Percentiles rank a stretch among this genome's conserved stretches.
phyloP scores from a whole-genome alignment of 2,888 invertebrate species.

The Tolmerus cingulatus region DNA sequence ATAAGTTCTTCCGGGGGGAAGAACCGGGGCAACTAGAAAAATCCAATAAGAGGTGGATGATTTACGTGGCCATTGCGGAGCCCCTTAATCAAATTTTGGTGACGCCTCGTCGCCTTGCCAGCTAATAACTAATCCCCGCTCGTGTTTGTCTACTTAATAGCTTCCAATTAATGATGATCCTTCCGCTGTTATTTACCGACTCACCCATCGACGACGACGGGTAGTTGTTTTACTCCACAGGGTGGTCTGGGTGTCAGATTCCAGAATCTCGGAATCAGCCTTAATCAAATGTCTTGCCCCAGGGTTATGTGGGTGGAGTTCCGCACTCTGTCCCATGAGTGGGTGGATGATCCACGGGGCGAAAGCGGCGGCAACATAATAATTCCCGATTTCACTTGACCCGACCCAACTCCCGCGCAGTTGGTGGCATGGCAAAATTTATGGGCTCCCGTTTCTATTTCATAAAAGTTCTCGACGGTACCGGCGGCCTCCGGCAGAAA shows the following conservation, averaged over 20 bases:
- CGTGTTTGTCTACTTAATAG: constrained; percentile 22
- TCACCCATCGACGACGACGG: background rate
- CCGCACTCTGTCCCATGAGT: background rate
- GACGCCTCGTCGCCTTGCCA: background rate
- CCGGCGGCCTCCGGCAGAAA: background rate
- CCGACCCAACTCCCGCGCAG: background rate
- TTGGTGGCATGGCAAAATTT: constrained; percentile 14
- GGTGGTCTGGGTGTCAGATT: background rate
- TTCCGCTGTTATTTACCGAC: constrained; percentile 17
- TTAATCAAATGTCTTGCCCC: constrained; percentile 32
- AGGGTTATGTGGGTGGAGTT: background rate
- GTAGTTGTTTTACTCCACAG: background rate
- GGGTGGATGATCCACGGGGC: background rate
- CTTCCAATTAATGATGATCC: constrained; percentile 33
- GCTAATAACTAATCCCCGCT: constrained; percentile 6
- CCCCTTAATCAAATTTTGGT: constrained; percentile 20
- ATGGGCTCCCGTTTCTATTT: constrained; percentile 27
- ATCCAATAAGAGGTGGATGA: background rate
- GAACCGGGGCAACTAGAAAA: background rate
- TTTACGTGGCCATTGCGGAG: constrained; percentile 2
- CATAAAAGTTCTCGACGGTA: constrained; percentile 19
- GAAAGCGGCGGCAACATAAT: background rate
- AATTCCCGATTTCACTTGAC: constrained; percentile 34
- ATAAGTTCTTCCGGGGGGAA: background rate
- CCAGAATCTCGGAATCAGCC: constrained; percentile 18